Conservation (phyloP, 53 echinoderm and acorn worm genomes). For the Glandiceps talaboti region DNA sequence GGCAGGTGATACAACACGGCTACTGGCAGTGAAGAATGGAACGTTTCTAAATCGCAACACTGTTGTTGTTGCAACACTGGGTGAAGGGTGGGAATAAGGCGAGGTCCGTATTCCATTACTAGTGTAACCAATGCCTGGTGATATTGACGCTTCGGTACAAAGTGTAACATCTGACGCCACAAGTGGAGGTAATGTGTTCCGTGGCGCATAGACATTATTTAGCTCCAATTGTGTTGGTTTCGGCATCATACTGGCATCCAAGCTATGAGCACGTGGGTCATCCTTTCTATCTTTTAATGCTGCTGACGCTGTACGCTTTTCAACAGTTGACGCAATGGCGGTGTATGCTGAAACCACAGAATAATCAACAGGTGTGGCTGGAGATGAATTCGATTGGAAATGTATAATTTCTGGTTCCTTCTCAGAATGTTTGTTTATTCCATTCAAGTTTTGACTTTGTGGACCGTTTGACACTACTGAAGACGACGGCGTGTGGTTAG, state of each 20-base stretch:
- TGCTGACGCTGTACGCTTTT: constrained; percentile 10
- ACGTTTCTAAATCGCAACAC: background rate
- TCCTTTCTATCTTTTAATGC: background rate
- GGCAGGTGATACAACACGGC: background rate
- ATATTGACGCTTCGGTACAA: background rate
- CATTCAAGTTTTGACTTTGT: background rate
- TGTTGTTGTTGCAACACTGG: background rate
- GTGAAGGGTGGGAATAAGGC: background rate
- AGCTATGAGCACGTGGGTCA: background rate
- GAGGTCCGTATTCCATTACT: background rate
- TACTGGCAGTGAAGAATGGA: background rate
- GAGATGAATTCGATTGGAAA: background rate
- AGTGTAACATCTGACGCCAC: background rate
- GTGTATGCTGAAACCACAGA: background rate
- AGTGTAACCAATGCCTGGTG: background rate
- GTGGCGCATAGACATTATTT: background rate
- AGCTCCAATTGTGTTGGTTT: background rate
- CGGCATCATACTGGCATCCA: background rate
- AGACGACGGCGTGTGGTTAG: background rate
- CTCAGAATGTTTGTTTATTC: constrained; percentile 16
- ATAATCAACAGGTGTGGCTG: background rate
- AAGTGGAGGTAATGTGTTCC: background rate
- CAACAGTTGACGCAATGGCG: background rate
- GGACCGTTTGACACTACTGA: background rate
- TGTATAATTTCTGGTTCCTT: background rate